Base-by-base conservation (phyloP, 2,888 invertebrate species). In the Mesodorylaimus sp. region DNA sequence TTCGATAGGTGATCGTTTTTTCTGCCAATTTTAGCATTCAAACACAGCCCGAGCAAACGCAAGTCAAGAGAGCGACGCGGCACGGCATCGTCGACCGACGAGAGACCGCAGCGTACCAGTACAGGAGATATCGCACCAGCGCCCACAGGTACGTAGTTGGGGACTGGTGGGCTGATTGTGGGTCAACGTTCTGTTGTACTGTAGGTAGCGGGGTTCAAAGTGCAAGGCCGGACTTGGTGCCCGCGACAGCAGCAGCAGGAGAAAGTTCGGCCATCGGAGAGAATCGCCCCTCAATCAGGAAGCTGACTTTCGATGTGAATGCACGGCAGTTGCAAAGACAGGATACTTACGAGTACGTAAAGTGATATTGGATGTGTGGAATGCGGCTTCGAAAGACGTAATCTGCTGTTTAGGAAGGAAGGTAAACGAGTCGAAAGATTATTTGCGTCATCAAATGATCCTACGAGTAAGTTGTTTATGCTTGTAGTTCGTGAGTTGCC, bases 1-100 rank as follows among this genome's bases (percentile, higher is more conserved):
- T 13, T 32, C 7, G 13, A 16, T 32, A 19, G 16, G 21, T 13
- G 16, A 10, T 41, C 10, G 41, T 28, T 7, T 26, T 26, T 27
- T 7, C n/a, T 50, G 5, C 23, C 23, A n/a, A 50, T 59, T 60
- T 54, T 53, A 60, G 60, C 60, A 10, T 48, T 60, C 38, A 59
- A 58, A 53, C 55, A 56, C 39, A 58, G 58, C 25, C 60, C 60
- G 16, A 58, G 58, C 19, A 54, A 58, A 19, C n/a, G 43, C 16
- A 32, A 53, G 56, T n/a, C n/a, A 37, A 50, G 57, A 23, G 21
- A 47, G 45, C 23, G 37, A 25, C 47, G 55, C 19, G 47, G 36
- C 25, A 47, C 24, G 24, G 37, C 47, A 23, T 13, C 25, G 16
- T 47, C 36, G 37, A 37, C 23, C 13, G 36, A 36, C 16, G 36